Base-by-base conservation (phyloP, 2,888 invertebrate genomes). In the Steromphala cineraria region DNA sequence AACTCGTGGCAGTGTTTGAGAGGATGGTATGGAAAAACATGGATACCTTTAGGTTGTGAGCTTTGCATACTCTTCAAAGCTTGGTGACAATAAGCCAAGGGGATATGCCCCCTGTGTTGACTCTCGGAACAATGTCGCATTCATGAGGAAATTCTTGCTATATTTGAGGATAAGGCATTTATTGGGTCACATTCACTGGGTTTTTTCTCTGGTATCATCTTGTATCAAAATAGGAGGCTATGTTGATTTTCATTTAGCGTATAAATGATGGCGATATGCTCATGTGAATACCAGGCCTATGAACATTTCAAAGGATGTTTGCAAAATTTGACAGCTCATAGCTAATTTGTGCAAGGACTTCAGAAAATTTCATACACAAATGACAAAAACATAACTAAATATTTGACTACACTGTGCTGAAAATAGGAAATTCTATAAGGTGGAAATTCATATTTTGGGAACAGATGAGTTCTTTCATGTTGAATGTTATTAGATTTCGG, bases 201-300 rank as follows among this genome's bases (percentile, higher is more conserved):
- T 76, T 76, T 53, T 76, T 76, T n/a, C 28, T 31, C 31, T 55
- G 17, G 36, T 71, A 71, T 71, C 71, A 71, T 19, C 31, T 71
- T 4, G 71, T 71, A 71, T 71, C 36, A 71, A 71, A 36, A 40
- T 40, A 71, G 71, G 71, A 71, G 71, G 40, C 19, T 15, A 71
- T 71, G 71, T 71, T 71, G 28, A 24, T 71, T 71, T 71, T 71
- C 71, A 71, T 71, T 71, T 71, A 36, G 40, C 71, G 36, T 71
- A 71, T 71, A 71, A 71, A 36, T 71, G 71, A 71, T 31, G 71
- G 36, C 71, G 13, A 71, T 71, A 31, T 71, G 31, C 36, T 36
- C 71, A 17, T n/a, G 71, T 31, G 71, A 71, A 71, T 36, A 17
- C 36, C 71, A 31, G 28, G 40, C 36, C 36, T 40, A 36, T 36